Evolutionary conservation across 2,888 invertebrate species (phyloP).

Genomic region (Dastarcus helophoroides): DNA sequence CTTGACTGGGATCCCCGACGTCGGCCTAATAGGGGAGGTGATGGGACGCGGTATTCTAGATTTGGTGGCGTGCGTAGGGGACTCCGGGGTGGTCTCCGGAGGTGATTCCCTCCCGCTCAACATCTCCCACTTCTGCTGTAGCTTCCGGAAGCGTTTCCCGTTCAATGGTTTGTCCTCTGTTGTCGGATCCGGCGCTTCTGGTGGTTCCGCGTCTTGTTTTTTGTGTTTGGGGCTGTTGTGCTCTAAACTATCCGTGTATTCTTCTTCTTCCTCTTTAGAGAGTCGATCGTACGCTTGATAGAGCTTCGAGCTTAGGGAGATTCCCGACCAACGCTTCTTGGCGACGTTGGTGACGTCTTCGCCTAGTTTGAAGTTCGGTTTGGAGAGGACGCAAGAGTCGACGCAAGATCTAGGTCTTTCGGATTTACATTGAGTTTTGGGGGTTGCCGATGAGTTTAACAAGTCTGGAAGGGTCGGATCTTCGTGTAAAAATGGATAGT

Average conservation of each 20-base stretch:
- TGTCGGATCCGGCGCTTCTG: slow-evolving; percentile 33
- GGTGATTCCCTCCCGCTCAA: slow-evolving; percentile 46
- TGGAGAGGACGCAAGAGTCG: slow-evolving; percentile 37
- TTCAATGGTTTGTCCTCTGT: slow-evolving; percentile 37
- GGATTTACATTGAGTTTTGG: slow-evolving; percentile 34
- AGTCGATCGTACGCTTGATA: slow-evolving; percentile 63
- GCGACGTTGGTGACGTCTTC: slow-evolving; percentile 35
- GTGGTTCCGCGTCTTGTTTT: too few relatives aligned
- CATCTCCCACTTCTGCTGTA: slow-evolving; percentile 75
- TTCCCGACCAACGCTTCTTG: slow-evolving; percentile 63
- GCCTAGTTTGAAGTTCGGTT: slow-evolving; percentile 32
- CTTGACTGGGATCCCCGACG: slow-evolving; percentile 43
- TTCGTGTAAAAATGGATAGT: slow-evolving; percentile 31
- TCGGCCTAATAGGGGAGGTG: slow-evolving; percentile 57
- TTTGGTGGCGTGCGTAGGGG: slow-evolving; percentile 40
- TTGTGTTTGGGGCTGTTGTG: slow-evolving; percentile 25
- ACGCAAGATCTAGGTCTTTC: slow-evolving; percentile 60
- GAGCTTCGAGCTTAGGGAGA: slow-evolving; percentile 57
- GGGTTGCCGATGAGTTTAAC: slow-evolving; percentile 44
- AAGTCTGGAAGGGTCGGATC: slow-evolving; percentile 42
- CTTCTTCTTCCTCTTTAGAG: slow-evolving; percentile 53
- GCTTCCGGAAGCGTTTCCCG: slow-evolving; percentile 58
- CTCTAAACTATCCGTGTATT: slow-evolving; percentile 65
- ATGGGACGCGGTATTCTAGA: slow-evolving; percentile 68
- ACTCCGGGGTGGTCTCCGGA: slow-evolving; percentile 34